Evolutionary conservation across 2,113 vertebrate species (phyloP).

Genomic region (Promerops cafer): DNA sequence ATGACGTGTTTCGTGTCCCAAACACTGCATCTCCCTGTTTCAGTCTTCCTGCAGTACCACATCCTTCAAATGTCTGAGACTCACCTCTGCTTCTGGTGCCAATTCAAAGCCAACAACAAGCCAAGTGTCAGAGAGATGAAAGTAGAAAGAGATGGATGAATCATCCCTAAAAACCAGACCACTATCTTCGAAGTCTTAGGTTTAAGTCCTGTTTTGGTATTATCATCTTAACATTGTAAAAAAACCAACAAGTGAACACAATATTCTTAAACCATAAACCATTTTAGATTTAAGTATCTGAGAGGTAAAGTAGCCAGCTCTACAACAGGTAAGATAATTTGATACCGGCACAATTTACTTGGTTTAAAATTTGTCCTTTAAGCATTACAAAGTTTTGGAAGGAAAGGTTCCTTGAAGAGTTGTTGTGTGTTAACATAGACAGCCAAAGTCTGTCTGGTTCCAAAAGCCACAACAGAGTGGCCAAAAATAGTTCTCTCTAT

Average conservation of each 20-base stretch:
- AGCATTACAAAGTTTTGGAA: neutral
- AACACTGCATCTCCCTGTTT: fast-evolving
- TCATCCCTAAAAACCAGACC: neutral
- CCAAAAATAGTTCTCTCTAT: neutral
- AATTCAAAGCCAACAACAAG: neutral
- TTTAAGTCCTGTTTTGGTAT: neutral
- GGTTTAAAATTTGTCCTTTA: neutral
- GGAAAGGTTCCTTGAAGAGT: neutral
- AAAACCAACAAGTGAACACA: neutral
- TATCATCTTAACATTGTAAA: neutral
- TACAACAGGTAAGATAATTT: neutral
- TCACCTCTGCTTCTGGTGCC: neutral
- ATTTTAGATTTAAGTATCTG: neutral
- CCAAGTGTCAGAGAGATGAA: neutral
- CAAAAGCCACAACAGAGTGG: neutral
- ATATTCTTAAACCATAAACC: neutral
- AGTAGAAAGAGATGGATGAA: neutral
- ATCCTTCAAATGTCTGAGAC: neutral
- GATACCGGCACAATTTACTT: neutral
- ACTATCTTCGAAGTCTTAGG: neutral
- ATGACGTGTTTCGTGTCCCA: fast-evolving
- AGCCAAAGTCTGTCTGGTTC: neutral
- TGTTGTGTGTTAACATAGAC: neutral
- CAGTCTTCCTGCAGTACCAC: neutral
- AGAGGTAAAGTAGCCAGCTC: neutral